Base-by-base conservation (phyloP, 2,888 invertebrate genomes). In the Spialia ferax region DNA sequence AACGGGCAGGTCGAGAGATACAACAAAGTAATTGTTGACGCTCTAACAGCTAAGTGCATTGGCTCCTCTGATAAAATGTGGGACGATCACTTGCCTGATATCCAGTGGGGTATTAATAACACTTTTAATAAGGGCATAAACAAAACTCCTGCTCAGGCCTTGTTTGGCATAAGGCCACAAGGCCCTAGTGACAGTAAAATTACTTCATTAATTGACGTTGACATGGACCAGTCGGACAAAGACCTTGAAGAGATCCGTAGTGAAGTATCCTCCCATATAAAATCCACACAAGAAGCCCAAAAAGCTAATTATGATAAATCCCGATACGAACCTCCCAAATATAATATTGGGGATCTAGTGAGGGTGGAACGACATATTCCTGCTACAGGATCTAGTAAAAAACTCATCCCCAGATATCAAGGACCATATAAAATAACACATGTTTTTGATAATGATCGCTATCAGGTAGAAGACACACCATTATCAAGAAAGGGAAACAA, bases 371-470 rank as follows among this genome's bases (percentile, higher is more conserved):
- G 38, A 6, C 38, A 38, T n/a, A 11, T 38, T 38, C 38, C 38
- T n/a, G 6, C 38, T 38, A 38, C 38, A 38, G 38, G 38, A n/a
- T n/a, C n/a, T 38, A 38, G 38, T n/a, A 38, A 38, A 38, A 15
- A 38, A n/a, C 38, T 38, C n/a, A 38, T 38, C 38, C 38, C 38
- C n/a, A 38, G 15, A 38, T 38, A n/a, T 38, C 38, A 15, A 38
- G 38, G 38, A 0, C 38, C 38, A 1, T 38, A n/a, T n/a, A 38
- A n/a, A 38, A 38, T 42, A 42, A 42, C 42, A 42, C 5, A 15
- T 6, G 7, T 15, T 11, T 42, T 15, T 42, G 38, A 38, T 38
- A n/a, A n/a, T 15, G 38, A 42, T 7, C n/a, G 42, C 1, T 42
- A 42, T 6, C 15, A 42, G 7, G 5, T 42, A 7, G 42, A 42